Base-by-base conservation (phyloP, 2,888 invertebrate genomes). In the Coenonympha glycerion region DNA sequence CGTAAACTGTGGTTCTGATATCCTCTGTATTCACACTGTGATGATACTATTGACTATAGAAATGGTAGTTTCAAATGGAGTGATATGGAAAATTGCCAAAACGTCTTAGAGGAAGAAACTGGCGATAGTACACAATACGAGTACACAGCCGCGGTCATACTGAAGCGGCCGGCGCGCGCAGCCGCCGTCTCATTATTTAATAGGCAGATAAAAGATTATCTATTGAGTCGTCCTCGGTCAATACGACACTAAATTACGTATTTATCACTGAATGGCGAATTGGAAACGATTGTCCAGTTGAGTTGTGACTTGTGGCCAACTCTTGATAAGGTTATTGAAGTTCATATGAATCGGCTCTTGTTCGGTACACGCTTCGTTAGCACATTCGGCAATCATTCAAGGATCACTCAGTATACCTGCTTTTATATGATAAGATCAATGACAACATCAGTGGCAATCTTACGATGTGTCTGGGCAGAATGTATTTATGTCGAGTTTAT, bases 121-220 rank as follows among this genome's bases (percentile, higher is more conserved):
- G 15, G 30, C 33, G 49, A 48, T 51, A 52, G 37, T 52, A 45
- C 45, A 37, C 56, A 69, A 68, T 65, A 68, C 63, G 6, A 3
- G 36, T 19, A 11, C 39, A 60, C 68, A 64, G 51, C 51, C 65
- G 62, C 63, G 56, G 63, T 60, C 55, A 60, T 59, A 64, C 61
- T 62, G 62, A 61, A 71, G 65, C 73, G 75, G 56, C 64, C 66
- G 66, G 64, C 56, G 68, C 65, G 63, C 68, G 65, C 63, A 60
- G 62, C 58, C 64, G 62, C 57, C 66, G 65, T 56, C 77, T 79
- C 80, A 81, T 83, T 84, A 85, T 79, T 84, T 79, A 85, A 83
- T 82, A 78, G 73, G 59, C 77, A 76, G 82, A 85, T 83, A 84
- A 84, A 83, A 81, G 80, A 85, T 84, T 80, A 85, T 83, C 82